Evolutionary conservation across 2,888 invertebrate species (phyloP), one percentile per base, ranked within the genome.

Genomic region (Agrilus mali): DNA sequence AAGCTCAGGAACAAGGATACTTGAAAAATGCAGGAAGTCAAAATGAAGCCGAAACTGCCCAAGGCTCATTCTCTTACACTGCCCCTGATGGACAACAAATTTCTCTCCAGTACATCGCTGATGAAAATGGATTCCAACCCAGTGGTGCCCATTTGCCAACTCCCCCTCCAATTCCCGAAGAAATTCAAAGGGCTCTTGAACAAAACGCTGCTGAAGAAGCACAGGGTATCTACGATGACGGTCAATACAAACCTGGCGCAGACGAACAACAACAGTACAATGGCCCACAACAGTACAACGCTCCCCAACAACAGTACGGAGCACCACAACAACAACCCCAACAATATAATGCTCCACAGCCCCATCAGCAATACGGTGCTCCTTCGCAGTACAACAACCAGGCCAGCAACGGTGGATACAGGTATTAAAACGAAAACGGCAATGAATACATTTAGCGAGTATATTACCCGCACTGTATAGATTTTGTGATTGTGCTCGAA

Each of bases 141-240:
- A 41, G 47, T 40, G 59, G 59, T 10, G 53, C 52, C 20, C 50
- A 50, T 36, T 56, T 77, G 33, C 77, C 76, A 7, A 75, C 75
- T 0, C 71, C 76, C 0, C 76, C 76, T 1, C 75, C 75, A 10
- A 75, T 77, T 48, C 76, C 77, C 2, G 74, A 72, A 42, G 74
- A 70, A 20, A 76, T 77, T 52, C 63, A 72, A 34, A 47, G 45
- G 36, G 44, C 53, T 12, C 41, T 51, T 15, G 47, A 50, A 42
- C 48, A 36, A 33, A 52, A 47, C 27, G 44, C 42, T 10, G 49
- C 55, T 10, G 53, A 56, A 46, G 54, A 55, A 16, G 49, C 53
- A 40, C 51, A 54, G 32, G 55, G 55, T 7, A 53, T 50, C 17
- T 50, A 45, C 3, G 57, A 58, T 37, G 57, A 57, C 41, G 58